A percentile compares a stretch with the other conserved stretches of the same genome.
Evolutionary conservation across 2,888 invertebrate genomes (phyloP).

Genomic region (Dicyrtoma fusca): DNA sequence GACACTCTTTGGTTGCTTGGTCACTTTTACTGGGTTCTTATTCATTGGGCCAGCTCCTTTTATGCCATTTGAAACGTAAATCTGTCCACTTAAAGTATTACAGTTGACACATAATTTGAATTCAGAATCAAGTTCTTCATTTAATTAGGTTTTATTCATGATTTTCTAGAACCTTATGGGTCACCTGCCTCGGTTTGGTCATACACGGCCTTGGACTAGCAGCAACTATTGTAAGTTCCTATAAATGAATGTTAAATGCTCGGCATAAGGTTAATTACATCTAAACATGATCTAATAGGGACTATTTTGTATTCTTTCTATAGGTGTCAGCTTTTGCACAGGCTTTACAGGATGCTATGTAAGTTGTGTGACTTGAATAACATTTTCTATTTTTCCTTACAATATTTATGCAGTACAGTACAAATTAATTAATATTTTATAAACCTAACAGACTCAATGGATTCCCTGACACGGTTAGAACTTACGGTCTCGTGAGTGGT

Average conservation of each 20-base stretch:
- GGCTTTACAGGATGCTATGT: conserved; percentile 79
- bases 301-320: too few relatives aligned
- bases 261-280: too few relatives aligned
- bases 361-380: too few relatives aligned
- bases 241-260: too few relatives aligned
- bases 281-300: too few relatives aligned
- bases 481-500: conserved; percentile 85
- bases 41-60: conserved; percentile 82
- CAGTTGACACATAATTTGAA: conserved; percentile 60
- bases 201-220: conserved; percentile 84
- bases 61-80: conserved; percentile 67
- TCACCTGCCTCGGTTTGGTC: conserved; percentile 72
- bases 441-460: conserved; percentile 75
- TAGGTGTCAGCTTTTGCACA: conserved; percentile 85
- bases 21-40: conserved; percentile 71
- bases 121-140: too few relatives aligned
- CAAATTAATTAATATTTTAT: conserved; percentile 50
- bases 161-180: conserved; percentile 60
- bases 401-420: background rate
- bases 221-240: too few relatives aligned
- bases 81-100: too few relatives aligned
- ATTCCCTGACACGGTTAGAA: conserved; percentile 81
- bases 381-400: too few relatives aligned
- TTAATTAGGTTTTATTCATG: too few relatives aligned
- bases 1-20: conserved; percentile 69